A percentile compares a stretch with the other conserved stretches of the same genome.
These are phyloP conservation scores for Laupala kohalensis DNA, from an alignment of 1,140 invertebrate species.

Conservation along the genomic window DNA sequence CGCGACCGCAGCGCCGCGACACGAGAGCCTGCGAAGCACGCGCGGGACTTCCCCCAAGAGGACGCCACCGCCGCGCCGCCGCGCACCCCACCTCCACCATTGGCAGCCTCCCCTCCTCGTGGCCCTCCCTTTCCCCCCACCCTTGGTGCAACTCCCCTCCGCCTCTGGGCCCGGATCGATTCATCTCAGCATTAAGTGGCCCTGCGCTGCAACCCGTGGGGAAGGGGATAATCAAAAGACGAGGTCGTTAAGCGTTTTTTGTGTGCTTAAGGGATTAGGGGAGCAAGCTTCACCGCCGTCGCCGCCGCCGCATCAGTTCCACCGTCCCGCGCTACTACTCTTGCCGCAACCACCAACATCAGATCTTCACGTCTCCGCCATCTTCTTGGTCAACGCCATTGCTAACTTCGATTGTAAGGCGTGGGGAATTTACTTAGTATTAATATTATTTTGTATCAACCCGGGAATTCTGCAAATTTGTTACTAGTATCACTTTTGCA, in stretches of 20 bases:
- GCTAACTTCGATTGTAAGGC: no score
- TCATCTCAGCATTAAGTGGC: slow-evolving; percentile 3
- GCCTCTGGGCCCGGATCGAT: neutral
- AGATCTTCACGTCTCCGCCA: no score
- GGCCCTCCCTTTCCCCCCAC: neutral
- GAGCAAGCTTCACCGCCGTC: neutral
- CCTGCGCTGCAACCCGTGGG: neutral
- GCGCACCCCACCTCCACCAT: slow-evolving; percentile 1
- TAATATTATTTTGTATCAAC: no score
- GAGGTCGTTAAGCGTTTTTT: slow-evolving; percentile 6
- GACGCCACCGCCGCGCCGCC: slow-evolving; percentile 25
- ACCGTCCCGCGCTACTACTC: no score
- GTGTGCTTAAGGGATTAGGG: slow-evolving; percentile 3
- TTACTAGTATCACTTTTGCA: no score
- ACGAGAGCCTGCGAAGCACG: neutral
- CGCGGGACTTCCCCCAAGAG: neutral
- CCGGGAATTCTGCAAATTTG: no score
- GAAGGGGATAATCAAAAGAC: slow-evolving; percentile 2
- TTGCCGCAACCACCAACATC: no score
- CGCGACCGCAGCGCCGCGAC: no score
- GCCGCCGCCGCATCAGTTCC: neutral
- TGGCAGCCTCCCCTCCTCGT: neutral
- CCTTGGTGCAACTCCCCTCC: neutral
- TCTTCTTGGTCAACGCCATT: no score
- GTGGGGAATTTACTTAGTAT: no score